Base-by-base conservation (phyloP, 2,113 vertebrate species). In the Globicephala melas region DNA sequence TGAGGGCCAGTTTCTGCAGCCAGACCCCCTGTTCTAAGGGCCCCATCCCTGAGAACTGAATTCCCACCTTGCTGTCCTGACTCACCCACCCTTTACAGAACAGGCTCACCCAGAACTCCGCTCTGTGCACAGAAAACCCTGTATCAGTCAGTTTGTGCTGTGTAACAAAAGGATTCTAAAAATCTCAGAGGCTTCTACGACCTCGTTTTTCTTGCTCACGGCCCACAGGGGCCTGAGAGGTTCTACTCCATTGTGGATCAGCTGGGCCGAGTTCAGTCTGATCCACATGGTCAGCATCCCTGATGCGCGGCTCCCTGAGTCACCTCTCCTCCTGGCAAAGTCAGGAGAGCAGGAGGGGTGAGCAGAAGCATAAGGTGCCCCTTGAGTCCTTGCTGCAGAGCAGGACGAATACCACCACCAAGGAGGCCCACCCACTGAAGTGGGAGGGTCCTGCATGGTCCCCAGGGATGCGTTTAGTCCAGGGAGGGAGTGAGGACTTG, bases 391-490 rank as follows among this genome's bases (percentile, higher is more conserved):
- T 8, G 0, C 3, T 0, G 0, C 3, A 20, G 12, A 67, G 25
- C 0, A 0, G 4, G 41, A 17, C 21, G n/a, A 38, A 8, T 21
- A 28, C 28, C 4, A 0, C 23, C 77, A n/a, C 21, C 15, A 7
- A 36, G 6, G 44, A 18, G 55, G 3, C 6, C n/a, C n/a, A 4
- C 7, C 28, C 14, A 3, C 53, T 25, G 23, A 13, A 4, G 17
- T 21, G 14, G 10, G n/a, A 23, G 7, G 2, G 33, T 33, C 31
- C 28, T 14, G 2, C 15, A 8, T 4, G 28, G 41, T 11, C 50
- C 33, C 67, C 6, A 0, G 9, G 3, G 15, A 8, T 18, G 18
- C 5, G 1, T 14, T n/a, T 31, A 50, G 50, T 10, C 10, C 6
- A 0, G 28, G 21, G 55, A 68, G 14, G 68, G 20, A 14, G 13